Base-by-base conservation (phyloP, 2,113 vertebrate genomes). In the Hippoglossus stenolepis region DNA sequence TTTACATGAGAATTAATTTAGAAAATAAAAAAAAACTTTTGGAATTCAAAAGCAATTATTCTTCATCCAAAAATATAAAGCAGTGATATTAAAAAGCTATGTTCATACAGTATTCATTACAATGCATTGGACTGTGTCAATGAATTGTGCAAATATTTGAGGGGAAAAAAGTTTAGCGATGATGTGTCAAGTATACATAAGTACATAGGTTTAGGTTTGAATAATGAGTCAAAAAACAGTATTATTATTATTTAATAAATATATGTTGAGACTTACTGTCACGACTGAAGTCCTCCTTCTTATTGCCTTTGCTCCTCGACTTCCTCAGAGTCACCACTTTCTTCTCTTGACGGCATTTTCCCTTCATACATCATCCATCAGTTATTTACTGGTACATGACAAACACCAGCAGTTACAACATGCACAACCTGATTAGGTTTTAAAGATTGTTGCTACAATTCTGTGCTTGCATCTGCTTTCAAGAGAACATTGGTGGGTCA, bases 291-390 rank as follows among this genome's bases (percentile, higher is more conserved):
- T 68, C 65, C 10, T 70, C 74, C 76, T 49, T 67, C 35, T 88
- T 80, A 20, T 78, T 73, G 12, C 8, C 21, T 61, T 58, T 59
- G 26, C 15, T 13, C 2, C 0, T 21, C n/a, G 12, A 91, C 20
- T 9, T 93, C 78, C 2, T 92, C 89, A 24, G 84, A 90, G 0
- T 91, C 61, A 1, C 79, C 88, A 40, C 65, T 83, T 49, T 77
- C 69, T 10, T 47, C 45, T 14, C 2, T 18, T 24, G 69, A 11
- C 10, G 65, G 13, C n/a, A 51, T 61, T 65, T 15, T 77, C 6
- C 26, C 82, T 91, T 26, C 10, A 69, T 14, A 9, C 0, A 43
- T 23, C 10, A 69, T 15, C 7, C 0, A 43, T 60, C 4, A 38
- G 11, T 57, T 18, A 73, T 53, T 65, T 54, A 68, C 12, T 38